Base-by-base conservation (phyloP, 2,888 invertebrate genomes). In the Drosophila villosipedis region DNA sequence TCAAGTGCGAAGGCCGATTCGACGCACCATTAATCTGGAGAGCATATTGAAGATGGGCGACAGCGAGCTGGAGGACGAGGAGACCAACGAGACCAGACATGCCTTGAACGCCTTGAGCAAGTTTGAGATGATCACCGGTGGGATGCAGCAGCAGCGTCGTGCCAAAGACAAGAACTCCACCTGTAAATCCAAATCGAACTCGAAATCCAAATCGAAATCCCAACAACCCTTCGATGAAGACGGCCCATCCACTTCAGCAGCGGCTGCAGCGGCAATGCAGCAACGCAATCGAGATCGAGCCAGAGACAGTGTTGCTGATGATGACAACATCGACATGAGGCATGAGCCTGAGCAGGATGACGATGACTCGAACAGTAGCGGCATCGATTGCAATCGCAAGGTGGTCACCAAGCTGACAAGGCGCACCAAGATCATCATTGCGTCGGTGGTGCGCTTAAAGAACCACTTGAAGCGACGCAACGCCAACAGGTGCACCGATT, bases 21-120 rank as follows among this genome's bases (percentile, higher is more conserved):
- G 92, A 61, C 92, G 92, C 39, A 90, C 92, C 0, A 80, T 93
- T n/a, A 93, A 93, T 53, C 72, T 93, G 47, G 93, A 92, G 64
- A 93, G 90, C 67, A 93, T 93, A 1, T 71, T 93, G 4, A 93
- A 92, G 68, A 92, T 93, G 91, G 93, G 93, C 92, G 77, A 93
- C 93, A 93, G 93, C 73, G 94, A 95, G 70, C 92, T 94, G 37
- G 92, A 92, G 72, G 92, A 93, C 39, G 93, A 93, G 16, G 93
- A 94, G 37, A 59, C 47, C 58, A 55, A 30, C 43, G 92, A 92
- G 30, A 64, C 75, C 3, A 84, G 80, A 37, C 82, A 39, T 82
- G 91, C 7, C 43, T 62, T 7, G 68, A 67, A 16, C 62, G 49
- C n/a, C 31, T n/a, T 53, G 47, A 90, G 84, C 65, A 93, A 88